These are phyloP conservation scores for Nesoenas mayeri DNA, from an alignment of 2,113 vertebrate species.

Conservation along the genomic window DNA sequence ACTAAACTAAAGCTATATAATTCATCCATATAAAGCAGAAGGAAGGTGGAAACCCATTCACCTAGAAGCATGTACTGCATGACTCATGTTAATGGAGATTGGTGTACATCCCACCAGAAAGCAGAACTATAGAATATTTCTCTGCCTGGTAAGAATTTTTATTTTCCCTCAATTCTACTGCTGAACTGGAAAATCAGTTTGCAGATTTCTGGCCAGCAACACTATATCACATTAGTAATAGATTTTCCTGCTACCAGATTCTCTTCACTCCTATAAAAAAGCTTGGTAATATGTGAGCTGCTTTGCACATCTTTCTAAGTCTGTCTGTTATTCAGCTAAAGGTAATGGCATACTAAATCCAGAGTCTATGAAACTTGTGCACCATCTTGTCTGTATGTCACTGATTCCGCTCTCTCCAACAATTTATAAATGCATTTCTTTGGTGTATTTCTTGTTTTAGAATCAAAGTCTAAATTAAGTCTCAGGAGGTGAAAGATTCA, in stretches of 20 bases:
- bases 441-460: neutral
- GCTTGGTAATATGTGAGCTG: neutral
- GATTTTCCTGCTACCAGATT: neutral
- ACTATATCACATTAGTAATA: neutral
- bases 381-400: neutral
- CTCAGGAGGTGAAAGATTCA: neutral
- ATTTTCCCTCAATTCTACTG: neutral
- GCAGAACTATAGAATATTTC: neutral
- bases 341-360: neutral
- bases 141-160: neutral
- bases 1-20: neutral
- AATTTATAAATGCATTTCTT: neutral
- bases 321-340: neutral
- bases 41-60: neutral
- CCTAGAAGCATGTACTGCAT: neutral
- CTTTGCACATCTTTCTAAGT: neutral
- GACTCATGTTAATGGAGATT: neutral
- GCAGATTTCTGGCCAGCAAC: neutral
- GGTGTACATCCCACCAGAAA: neutral
- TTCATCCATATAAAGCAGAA: neutral
- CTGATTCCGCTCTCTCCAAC: neutral
- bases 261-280: neutral
- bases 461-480: neutral
- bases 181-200: neutral
- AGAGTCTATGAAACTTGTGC: neutral